These are phyloP conservation scores for Dastarcus helophoroides DNA, from an alignment of 2,888 invertebrate genomes.

Conservation along the genomic window DNA sequence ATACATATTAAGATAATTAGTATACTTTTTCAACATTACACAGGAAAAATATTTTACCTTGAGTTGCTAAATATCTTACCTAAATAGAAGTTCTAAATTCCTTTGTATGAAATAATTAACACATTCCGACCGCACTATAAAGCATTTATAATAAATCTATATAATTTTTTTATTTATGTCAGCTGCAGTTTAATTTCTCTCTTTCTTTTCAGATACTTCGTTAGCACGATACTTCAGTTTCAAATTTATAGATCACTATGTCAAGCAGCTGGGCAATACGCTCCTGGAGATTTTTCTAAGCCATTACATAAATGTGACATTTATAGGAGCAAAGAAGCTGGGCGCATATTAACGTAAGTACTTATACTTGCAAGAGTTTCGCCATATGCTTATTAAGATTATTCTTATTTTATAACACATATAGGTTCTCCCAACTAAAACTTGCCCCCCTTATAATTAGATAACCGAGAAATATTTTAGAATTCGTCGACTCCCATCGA, in stretches of 20 bases:
- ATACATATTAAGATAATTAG: no score
- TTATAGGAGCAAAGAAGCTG: slow-evolving; percentile 80
- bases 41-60: no score
- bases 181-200: slow-evolving; percentile 1
- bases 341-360: slow-evolving; percentile 69
- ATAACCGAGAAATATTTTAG: no score
- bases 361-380: slow-evolving; percentile 1
- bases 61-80: no score
- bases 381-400: slow-evolving; percentile 1
- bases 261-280: slow-evolving; percentile 69
- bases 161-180: no score
- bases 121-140: slow-evolving; percentile 2
- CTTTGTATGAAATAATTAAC: slow-evolving; percentile 1
- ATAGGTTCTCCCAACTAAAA: no score
- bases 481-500: no score
- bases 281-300: slow-evolving; percentile 54
- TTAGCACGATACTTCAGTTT: slow-evolving; percentile 85
- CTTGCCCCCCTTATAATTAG: no score
- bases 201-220: slow-evolving; percentile 69
- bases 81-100: no score
- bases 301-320: slow-evolving; percentile 88
- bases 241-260: slow-evolving; percentile 83
- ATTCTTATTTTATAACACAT: no score
- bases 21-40: no score
- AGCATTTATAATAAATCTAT: slow-evolving; percentile 6